These are phyloP conservation scores for Caenorhabditis sulstoni DNA, from an alignment of 2,888 invertebrate genomes.

Conservation along the genomic window DNA sequence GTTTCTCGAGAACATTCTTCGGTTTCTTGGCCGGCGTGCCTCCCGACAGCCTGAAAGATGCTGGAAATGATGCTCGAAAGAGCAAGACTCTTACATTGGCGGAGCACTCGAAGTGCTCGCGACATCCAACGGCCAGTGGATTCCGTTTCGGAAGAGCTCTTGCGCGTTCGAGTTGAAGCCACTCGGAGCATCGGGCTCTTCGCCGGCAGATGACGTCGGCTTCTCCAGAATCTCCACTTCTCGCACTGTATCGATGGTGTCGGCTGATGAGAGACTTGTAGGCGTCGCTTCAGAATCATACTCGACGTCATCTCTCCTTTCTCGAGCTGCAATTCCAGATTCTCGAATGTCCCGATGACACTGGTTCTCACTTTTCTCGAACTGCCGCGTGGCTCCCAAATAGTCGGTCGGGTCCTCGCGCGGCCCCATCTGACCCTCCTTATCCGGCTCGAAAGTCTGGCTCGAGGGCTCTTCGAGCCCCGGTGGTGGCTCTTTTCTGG, in stretches of 20 bases:
- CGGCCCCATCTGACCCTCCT: conserved; percentile 43
- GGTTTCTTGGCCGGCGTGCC: conserved; percentile 32
- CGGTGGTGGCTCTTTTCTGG: conserved; percentile 50
- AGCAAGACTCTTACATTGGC: conserved; percentile 25
- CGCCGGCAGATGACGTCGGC: background rate
- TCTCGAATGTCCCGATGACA: too few relatives aligned
- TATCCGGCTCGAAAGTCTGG: conserved; percentile 37
- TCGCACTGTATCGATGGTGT: conserved; percentile 44
- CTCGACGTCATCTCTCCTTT: conserved; percentile 16
- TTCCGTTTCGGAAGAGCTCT: conserved; percentile 53
- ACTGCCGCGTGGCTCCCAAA: conserved; percentile 32
- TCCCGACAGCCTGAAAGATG: conserved; percentile 36
- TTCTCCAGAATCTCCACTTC: conserved; percentile 35
- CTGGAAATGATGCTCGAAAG: background rate
- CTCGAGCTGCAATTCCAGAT: conserved; percentile 47
- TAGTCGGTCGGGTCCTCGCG: conserved; percentile 61
- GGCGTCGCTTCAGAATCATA: conserved; percentile 37
- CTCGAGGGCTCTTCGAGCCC: conserved; percentile 21
- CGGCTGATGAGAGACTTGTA: conserved; percentile 44
- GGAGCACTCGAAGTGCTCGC: conserved; percentile 65
- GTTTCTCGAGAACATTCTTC: conserved; percentile 24
- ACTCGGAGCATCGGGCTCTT: conserved; percentile 5
- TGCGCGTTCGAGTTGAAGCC: too few relatives aligned
- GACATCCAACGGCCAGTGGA: conserved; percentile 60
- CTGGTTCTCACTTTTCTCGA: conserved; percentile 32